Base-by-base conservation (phyloP, 1,140 invertebrate genomes). In the Dryas iulia region DNA sequence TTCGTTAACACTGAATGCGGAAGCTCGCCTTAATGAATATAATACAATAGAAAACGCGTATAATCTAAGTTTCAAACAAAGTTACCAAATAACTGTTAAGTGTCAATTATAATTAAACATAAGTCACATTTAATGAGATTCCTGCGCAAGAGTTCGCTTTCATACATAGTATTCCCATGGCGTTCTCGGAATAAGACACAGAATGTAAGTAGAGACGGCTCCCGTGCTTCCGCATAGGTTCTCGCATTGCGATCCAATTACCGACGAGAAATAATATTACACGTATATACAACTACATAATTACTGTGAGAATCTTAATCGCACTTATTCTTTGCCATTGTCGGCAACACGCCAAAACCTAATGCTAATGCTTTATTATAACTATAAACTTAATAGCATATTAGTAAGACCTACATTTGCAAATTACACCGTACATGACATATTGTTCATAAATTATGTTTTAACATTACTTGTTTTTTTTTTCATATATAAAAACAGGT, bases 221-320 rank as follows among this genome's bases (percentile, higher is more conserved):
- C 73, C 76, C 78, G 74, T 82, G 83, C 84, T 90, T 90, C 88
- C 88, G 88, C 86, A 87, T 90, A 86, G 72, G 82, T 78, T 79
- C 77, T 87, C 83, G 79, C 85, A 86, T 89, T 84, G 82, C 85
- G 76, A 87, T 87, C 85, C 84, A 87, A 89, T 90, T 88, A 90
- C 81, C 64, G 66, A 76, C 75, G 73, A 87, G 79, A 87, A 86
- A 87, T 87, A 86, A 81, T 82, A 83, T 82, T 81, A 83, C 74
- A 75, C 77, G 81, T 78, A 78, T 73, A 75, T 47, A 47, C 39
- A 47, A 73, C 58, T 68, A 73, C 65, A 78, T 86, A 88, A 85
- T 87, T 87, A 81, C 76, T 84, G 82, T 87, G 87, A 82, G 86
- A 88, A 84, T 81, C 78, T 76, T 74, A 75, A 79, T 74, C 67